Base-by-base conservation (phyloP, 2,888 invertebrate species). In the Idaea straminata region DNA sequence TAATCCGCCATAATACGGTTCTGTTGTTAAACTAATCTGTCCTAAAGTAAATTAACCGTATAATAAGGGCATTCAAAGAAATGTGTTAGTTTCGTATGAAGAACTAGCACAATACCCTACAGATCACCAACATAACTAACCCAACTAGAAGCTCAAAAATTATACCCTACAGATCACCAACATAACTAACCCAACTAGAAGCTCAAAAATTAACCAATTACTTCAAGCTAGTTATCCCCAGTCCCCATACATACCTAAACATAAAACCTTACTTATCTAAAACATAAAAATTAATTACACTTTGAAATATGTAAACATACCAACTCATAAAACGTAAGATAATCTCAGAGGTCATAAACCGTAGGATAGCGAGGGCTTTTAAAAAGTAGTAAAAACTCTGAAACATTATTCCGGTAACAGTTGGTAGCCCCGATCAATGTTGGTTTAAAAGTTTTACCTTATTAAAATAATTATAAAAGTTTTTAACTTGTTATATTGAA, bases 311-410 rank as follows among this genome's bases (percentile, higher is more conserved):
- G 73, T 74, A 75, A 77, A 74, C 75, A 74, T 69, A 72, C 59
- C 59, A 67, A 69, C 66, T 75, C 77, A 73, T 83, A 83, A 83
- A 83, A 72, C 69, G 72, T 64, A 71, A 80, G 81, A 80, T 84
- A 83, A 82, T 79, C 77, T 76, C 72, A 67, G 70, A 74, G 77
- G 71, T 83, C 83, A 85, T 86, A 84, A 77, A 71, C 63, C 65
- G 72, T 72, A 66, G 78, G 77, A 78, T 77, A 74, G 66, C 61
- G 62, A 61, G 63, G 77, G 85, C 86, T 86, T 88, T 91, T 86
- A 87, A 88, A 89, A 87, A 88, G 89, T 87, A 86, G 85, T 90
- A 89, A 91, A 91, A 89, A 85, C 82, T 84, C 80, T 76, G 67
- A 72, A 75, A 72, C 84, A 84, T 86, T 83, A 87, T 84, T 81